Conservation (phyloP, 2,113 vertebrate species). For the Notarius quadriscutis region DNA sequence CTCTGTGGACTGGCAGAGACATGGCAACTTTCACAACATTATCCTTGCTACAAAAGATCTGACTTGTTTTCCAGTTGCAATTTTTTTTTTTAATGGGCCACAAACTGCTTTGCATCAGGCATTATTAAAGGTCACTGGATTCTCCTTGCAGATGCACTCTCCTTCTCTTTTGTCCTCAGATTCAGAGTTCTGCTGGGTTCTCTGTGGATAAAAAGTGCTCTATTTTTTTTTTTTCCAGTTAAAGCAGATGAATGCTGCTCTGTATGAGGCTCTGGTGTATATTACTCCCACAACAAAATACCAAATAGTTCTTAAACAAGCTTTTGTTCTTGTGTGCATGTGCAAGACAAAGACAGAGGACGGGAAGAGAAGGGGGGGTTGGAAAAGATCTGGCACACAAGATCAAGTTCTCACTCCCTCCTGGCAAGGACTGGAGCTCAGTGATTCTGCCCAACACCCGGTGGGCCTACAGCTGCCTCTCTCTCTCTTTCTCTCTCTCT, state of each 20-base stretch:
- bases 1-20: background rate
- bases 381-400: slow-evolving; percentile 52
- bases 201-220: slow-evolving; percentile 9
- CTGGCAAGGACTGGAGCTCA: slow-evolving; percentile 48
- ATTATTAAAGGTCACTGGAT: slow-evolving; percentile 16
- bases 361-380: slow-evolving; percentile 3
- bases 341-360: slow-evolving; percentile 2
- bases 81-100: background rate
- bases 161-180: background rate
- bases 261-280: slow-evolving; percentile 24
- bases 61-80: background rate
- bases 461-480: slow-evolving; percentile 51
- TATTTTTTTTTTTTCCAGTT: slow-evolving; percentile 37
- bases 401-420: slow-evolving; percentile 47
- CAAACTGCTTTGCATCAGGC: slow-evolving; percentile 8
- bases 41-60: background rate
- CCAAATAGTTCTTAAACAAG: slow-evolving; percentile 39
- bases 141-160: background rate
- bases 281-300: slow-evolving; percentile 38
- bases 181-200: background rate
- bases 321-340: slow-evolving; percentile 38
- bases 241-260: slow-evolving; percentile 40
- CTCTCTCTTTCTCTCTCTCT: slow-evolving; percentile 13
- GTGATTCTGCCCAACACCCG: slow-evolving; percentile 50
- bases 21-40: slow-evolving; percentile 1